Evolutionary conservation across 2,113 vertebrate species (phyloP), one percentile per base, ranked within the genome.

Genomic region (Eubucco bourcierii): DNA sequence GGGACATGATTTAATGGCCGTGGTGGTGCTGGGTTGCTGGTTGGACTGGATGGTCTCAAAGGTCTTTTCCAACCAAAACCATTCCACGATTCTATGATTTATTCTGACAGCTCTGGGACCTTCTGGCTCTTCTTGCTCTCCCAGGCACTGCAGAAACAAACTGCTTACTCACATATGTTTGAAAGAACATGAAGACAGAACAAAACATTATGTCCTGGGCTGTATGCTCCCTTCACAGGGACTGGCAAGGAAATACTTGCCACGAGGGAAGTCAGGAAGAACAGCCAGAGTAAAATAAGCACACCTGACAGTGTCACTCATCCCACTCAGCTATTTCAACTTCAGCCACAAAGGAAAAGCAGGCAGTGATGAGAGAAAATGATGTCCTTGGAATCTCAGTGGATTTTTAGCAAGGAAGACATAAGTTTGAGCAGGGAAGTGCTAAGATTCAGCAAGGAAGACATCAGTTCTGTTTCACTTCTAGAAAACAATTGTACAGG

Each of bases 121-220:
- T 65, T 77, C 68, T 61, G 18, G 65, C 28, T 86, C 61, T 37
- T 65, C 79, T 70, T 65, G 18, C 63, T 96, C 67, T 74, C 77
- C 56, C 67, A 90, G 37, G 70, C 41, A 34, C 15, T 77, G 52
- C 20, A 80, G 52, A 93, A 87, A 77, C 27, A 80, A 92, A 87
- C 37, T 1, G 7, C 52, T 87, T 89, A 52, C 20, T 86, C 67
- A 61, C 71, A 61, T 63, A 71, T 9, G 12, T 63, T 77, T 41
- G 84, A 47, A 29, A 90, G 63, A 93, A 88, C 78, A 70, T 52
- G 61, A 73, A 92, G 31, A 76, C 15, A 29, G 80, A 93, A 90
- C 71, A 80, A 82, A 89, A 78, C 31, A 27, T 94, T 90, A 53
- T 8, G 4, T 77, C 73, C 70, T 52, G 28, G 6, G 7, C 37